Conservation (phyloP, 1,140 invertebrate species). For the Trichoplusia ni region DNA sequence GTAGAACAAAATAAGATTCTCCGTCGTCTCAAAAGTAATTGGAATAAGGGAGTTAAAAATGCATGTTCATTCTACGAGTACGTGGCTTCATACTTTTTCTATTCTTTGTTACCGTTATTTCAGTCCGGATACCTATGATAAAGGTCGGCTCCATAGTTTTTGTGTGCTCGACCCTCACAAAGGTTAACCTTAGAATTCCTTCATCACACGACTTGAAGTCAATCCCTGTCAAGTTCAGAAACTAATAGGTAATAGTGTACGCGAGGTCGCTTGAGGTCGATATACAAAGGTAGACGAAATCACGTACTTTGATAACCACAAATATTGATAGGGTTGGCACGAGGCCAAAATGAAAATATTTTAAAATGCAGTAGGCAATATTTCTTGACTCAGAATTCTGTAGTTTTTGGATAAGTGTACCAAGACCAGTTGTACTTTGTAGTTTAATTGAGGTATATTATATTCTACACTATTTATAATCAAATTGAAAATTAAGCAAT, state of each 20-base stretch:
- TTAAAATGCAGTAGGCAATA: neutral
- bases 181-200: constrained; percentile 1
- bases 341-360: neutral
- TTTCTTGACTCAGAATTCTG: no score
- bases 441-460: no score
- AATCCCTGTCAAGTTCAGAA: constrained; percentile 30
- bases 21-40: no score
- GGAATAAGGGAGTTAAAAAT: no score
- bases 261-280: constrained; percentile 21
- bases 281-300: constrained; percentile 12
- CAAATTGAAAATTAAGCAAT: no score
- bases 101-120: no score
- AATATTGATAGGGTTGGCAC: neutral
- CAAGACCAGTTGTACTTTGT: no score
- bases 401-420: no score
- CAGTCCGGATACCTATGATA: neutral
- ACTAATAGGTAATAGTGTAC: constrained; percentile 14
- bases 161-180: neutral
- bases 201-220: neutral
- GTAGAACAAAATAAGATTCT: no score
- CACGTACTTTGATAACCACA: constrained; percentile 22
- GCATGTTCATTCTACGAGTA: no score
- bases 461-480: no score
- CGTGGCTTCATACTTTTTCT: no score
- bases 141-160: constrained; percentile 15